Evolutionary conservation across 2,797 vertebrate species (phyloP).

Genomic region (Rhinella marina): DNA sequence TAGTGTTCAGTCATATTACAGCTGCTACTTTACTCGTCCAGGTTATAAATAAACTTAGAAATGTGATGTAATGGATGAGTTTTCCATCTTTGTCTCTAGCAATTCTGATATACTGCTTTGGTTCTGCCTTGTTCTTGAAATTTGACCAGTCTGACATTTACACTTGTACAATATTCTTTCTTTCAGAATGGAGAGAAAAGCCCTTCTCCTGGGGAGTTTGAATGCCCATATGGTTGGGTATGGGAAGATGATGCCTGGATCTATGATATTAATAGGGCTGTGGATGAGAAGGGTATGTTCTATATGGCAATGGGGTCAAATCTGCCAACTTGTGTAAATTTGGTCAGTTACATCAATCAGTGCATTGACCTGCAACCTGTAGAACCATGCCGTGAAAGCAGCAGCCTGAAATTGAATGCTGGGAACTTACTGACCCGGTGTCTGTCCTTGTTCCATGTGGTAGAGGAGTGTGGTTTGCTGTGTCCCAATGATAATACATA

Average conservation of each 20-base stretch:
- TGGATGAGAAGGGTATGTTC: slow-evolving; percentile 89
- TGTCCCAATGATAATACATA: no score
- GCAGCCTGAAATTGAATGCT: no score
- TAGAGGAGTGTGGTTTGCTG: no score
- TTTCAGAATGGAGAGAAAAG: slow-evolving; percentile 92
- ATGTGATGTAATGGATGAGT: neutral
- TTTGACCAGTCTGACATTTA: neutral
- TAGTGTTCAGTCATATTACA: neutral
- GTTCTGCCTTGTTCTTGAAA: neutral
- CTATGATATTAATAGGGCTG: slow-evolving; percentile 91
- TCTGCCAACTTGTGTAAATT: neutral
- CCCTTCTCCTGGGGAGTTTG: slow-evolving; percentile 79
- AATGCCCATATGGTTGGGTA: slow-evolving; percentile 87
- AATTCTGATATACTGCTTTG: no score
- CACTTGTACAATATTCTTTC: neutral
- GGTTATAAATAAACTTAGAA: no score
- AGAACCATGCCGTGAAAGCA: no score
- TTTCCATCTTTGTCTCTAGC: neutral
- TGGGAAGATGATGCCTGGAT: slow-evolving; percentile 90
- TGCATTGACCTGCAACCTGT: no score
- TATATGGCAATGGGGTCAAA: neutral
- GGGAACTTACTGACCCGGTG: no score
- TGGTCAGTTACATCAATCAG: neutral
- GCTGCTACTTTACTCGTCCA: no score
- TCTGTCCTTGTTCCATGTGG: no score